phyloP scores from a whole-genome alignment of 2,113 vertebrate species.

The Fulica atra region DNA sequence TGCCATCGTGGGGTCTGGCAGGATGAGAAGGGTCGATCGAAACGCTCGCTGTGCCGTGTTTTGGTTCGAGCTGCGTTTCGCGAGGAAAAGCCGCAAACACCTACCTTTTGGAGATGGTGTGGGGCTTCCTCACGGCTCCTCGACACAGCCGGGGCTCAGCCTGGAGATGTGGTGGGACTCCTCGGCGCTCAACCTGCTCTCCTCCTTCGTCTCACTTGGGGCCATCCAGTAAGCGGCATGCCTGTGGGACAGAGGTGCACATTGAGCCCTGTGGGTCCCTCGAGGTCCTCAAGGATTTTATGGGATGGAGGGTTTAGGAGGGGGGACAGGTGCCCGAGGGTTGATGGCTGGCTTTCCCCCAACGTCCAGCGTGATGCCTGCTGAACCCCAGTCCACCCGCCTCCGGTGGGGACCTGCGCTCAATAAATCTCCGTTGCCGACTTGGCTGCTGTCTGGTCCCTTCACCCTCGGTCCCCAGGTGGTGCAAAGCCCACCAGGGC shows the following conservation, averaged over 20 bases:
- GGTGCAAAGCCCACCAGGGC: rapidly evolving
- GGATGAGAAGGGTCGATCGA: rapidly evolving
- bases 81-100: rapidly evolving
- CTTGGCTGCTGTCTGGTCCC: neutral
- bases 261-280: neutral
- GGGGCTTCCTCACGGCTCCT: neutral
- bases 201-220: rapidly evolving
- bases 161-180: rapidly evolving
- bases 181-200: rapidly evolving
- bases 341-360: neutral
- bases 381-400: neutral
- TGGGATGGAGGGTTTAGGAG: neutral
- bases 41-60: rapidly evolving
- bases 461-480: rapidly evolving
- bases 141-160: rapidly evolving
- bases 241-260: neutral
- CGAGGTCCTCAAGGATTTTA: neutral
- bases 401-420: rapidly evolving
- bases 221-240: rapidly evolving
- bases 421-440: slow-evolving; percentile 1
- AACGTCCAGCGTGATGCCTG: neutral
- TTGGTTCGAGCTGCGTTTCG: neutral
- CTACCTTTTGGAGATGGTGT: neutral
- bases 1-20: rapidly evolving
- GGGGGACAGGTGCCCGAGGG: rapidly evolving